These are phyloP conservation scores for Hemibagrus guttatus DNA, from an alignment of 2,797 vertebrate species.

Conservation along the genomic window DNA sequence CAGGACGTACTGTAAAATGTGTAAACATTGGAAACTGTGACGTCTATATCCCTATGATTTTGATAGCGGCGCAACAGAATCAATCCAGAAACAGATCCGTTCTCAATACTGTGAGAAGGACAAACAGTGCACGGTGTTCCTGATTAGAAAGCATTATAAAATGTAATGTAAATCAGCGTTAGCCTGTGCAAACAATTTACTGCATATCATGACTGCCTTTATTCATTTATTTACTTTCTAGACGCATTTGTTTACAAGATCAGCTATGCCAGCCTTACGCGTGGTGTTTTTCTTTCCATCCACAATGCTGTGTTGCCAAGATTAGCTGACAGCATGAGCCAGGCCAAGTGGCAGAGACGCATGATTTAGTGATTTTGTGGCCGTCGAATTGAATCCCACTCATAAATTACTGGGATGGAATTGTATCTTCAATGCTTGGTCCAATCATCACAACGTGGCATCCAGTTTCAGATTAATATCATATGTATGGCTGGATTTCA, in stretches of 20 bases:
- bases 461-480: constrained; percentile 2
- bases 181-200: neutral
- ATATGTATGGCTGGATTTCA: neutral
- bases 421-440: neutral
- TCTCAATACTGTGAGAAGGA: neutral
- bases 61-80: constrained; percentile 4
- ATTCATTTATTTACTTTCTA: neutral
- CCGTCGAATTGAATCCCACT: neutral
- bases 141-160: constrained; percentile 3
- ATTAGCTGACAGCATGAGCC: neutral
- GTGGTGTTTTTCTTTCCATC: neutral
- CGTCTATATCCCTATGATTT: constrained; percentile 12
- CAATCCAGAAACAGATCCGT: neutral
- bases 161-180: neutral
- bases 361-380: constrained; percentile 17
- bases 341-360: neutral
- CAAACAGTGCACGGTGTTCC: constrained; percentile 21
- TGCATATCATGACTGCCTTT: constrained; percentile 13
- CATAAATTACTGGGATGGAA: neutral
- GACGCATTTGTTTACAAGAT: constrained; percentile 27
- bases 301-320: neutral
- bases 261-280: constrained; percentile 5
- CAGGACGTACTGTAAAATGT: constrained; percentile 6
- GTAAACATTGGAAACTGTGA: constrained; percentile 50
- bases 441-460: neutral